phyloP scores from a whole-genome alignment of 2,797 vertebrate species.

The Hippocampus kuda region DNA sequence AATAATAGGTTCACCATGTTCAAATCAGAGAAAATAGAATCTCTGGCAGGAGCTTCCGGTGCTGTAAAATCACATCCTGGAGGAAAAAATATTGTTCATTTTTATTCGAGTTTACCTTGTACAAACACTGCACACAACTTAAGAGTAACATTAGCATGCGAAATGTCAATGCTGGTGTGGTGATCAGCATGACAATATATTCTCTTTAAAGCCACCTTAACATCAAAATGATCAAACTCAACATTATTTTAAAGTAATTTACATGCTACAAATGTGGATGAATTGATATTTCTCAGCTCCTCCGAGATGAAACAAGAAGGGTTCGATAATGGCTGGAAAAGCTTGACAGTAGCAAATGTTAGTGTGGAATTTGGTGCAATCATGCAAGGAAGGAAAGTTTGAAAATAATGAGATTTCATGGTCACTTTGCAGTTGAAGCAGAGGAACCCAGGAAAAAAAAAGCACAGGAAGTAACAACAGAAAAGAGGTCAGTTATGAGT shows the following conservation, averaged over 20 bases:
- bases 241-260: background rate
- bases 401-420: background rate
- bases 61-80: background rate
- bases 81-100: background rate
- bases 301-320: background rate
- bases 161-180: background rate
- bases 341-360: background rate
- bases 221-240: background rate
- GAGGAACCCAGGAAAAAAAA: background rate
- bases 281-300: background rate
- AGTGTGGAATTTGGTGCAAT: background rate
- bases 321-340: background rate
- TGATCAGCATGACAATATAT: background rate
- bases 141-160: background rate
- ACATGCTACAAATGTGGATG: background rate
- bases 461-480: background rate
- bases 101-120: background rate
- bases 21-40: background rate
- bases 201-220: background rate
- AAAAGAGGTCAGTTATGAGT: constrained; percentile 16
- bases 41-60: background rate
- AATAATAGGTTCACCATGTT: constrained; percentile 11
- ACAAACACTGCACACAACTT: background rate
- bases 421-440: background rate
- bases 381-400: background rate